phyloP scores from a whole-genome alignment of 1,140 invertebrate genomes.

The Trichoplusia ni region DNA sequence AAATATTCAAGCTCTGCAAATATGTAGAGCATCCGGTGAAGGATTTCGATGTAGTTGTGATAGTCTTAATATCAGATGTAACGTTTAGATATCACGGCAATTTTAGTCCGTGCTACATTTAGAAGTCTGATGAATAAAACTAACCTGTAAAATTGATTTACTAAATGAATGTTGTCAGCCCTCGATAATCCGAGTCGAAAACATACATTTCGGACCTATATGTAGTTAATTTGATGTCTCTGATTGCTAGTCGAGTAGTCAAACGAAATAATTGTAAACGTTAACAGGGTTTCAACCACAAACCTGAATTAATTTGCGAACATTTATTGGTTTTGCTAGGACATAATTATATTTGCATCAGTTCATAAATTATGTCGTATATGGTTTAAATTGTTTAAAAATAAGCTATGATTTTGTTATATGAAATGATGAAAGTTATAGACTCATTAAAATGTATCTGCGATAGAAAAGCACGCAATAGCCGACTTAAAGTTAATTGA shows the following conservation, averaged over 20 bases:
- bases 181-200: neutral
- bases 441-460: neutral
- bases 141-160: no score
- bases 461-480: neutral
- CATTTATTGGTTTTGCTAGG: no score
- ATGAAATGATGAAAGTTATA: no score
- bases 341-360: no score
- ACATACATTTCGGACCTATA: neutral
- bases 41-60: neutral
- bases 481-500: neutral
- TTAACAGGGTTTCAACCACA: neutral
- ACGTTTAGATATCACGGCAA: neutral
- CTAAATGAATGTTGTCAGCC: neutral
- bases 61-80: neutral
- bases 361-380: no score
- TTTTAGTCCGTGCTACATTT: neutral
- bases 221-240: constrained; percentile 17
- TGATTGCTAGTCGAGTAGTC: constrained; percentile 1
- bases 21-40: neutral
- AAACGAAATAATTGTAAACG: neutral
- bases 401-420: no score
- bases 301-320: neutral
- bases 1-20: neutral
- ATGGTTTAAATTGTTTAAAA: no score
- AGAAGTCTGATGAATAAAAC: neutral